Base-by-base conservation (phyloP, 2,113 vertebrate genomes). In the Labeo rohita region DNA sequence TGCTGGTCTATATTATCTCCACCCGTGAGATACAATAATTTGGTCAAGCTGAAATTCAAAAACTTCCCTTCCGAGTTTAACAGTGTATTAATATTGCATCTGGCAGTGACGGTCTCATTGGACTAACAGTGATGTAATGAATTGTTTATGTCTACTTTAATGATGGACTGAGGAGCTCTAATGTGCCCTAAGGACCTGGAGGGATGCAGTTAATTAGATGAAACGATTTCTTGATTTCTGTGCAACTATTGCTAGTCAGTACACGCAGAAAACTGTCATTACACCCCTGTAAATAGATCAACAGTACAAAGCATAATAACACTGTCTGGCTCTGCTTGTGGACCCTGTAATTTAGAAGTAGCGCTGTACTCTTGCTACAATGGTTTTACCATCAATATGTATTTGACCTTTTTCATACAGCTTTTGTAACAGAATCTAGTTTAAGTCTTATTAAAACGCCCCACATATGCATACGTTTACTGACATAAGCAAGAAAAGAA, bases 71-170 rank as follows among this genome's bases (percentile, higher is more conserved):
- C 92, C 86, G 92, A 90, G 90, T 92, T 94, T 92, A 93, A 90
- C 90, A 88, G 84, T 89, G 89, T 92, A 94, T 95, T 93, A 93
- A 94, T 93, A 91, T 91, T 90, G 90, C 88, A 68, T 91, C 89
- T 91, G 90, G 91, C 91, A 89, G 89, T 93, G 92, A 92, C 92
- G 93, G 90, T 92, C 92, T 92, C 93, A 93, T 94, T 92, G 93
- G 91, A 92, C 92, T 94, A 94, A 95, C 91, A 84, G 92, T 90
- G 90, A 93, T 94, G 93, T 93, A 95, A 95, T 95, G 92, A 94
- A 94, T 94, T 94, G 93, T 94, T 95, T 94, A 93, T 94, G 94
- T 92, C 92, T 91, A 89, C 90, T 93, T 94, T 93, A 94, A 94
- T 94, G 93, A 93, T 93, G 93, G 94, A 93, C 92, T 92, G 92